Conservation (phyloP, 2,797 vertebrate genomes). For the Muscicapa comitata region DNA sequence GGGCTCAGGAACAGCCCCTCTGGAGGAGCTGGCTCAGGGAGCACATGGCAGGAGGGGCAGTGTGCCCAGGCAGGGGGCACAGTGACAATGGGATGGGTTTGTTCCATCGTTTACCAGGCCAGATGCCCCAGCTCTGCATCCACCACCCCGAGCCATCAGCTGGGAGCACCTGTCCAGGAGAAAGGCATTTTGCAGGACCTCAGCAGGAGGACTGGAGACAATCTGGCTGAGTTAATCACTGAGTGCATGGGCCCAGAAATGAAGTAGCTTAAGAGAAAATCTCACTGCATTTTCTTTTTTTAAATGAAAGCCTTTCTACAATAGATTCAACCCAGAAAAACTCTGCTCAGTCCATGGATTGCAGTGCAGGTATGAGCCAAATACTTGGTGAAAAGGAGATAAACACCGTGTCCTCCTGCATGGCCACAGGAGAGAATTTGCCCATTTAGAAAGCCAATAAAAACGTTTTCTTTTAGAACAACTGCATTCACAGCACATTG, state of each 20-base stretch:
- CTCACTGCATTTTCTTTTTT: background rate
- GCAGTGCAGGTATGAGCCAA: background rate
- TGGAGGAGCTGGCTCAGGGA: background rate
- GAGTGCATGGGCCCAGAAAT: background rate
- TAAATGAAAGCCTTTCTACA: background rate
- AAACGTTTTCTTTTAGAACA: background rate
- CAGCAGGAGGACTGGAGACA: background rate
- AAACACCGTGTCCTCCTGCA: slow-evolving; percentile 30
- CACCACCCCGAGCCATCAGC: background rate
- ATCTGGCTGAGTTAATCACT: background rate
- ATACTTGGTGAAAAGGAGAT: background rate
- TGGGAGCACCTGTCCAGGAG: slow-evolving; percentile 1
- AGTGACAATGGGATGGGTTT: background rate
- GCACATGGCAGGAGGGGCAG: background rate
- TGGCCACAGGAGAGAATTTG: background rate
- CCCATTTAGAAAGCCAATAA: background rate
- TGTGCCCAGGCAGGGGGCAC: background rate
- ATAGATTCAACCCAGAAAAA: background rate
- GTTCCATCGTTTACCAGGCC: background rate
- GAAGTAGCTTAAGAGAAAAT: background rate
- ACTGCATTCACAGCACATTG: background rate
- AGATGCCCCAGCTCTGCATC: background rate
- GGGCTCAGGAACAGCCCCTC: background rate
- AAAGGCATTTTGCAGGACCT: slow-evolving; percentile 1
- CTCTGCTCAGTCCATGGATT: background rate